Evolutionary conservation across 2,113 vertebrate genomes (phyloP).

Genomic region (Gymnobelideus leadbeateri): DNA sequence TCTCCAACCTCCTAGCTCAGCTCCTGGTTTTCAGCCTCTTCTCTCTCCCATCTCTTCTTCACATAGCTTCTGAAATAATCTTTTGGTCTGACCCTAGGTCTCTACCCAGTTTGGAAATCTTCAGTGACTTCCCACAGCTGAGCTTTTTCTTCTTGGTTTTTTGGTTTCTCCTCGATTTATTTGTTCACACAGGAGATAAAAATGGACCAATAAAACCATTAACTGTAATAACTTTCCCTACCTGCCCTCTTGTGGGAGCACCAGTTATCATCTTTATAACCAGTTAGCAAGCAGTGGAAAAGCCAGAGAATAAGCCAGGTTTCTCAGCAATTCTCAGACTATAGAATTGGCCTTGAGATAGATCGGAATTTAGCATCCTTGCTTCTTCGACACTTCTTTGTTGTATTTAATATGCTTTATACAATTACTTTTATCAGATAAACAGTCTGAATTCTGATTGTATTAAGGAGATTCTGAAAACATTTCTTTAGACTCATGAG

Average conservation of each 20-base stretch:
- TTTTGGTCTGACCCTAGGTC: background rate
- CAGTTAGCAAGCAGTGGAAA: rapidly evolving
- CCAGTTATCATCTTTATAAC: background rate
- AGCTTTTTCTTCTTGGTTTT: background rate
- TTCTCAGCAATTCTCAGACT: background rate
- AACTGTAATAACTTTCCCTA: slow-evolving; percentile 8
- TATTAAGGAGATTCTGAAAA: slow-evolving; percentile 16
- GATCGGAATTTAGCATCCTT: background rate
- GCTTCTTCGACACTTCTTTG: background rate
- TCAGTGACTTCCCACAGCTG: background rate
- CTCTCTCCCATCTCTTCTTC: background rate
- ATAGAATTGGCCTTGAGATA: background rate
- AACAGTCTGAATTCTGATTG: background rate
- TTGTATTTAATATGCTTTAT: background rate
- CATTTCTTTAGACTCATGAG: background rate
- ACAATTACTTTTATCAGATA: background rate
- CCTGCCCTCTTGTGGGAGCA: slow-evolving; percentile 52
- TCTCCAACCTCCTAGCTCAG: background rate
- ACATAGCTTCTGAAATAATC: background rate
- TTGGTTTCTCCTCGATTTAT: background rate
- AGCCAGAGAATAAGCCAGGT: rapidly evolving
- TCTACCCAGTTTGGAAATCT: background rate
- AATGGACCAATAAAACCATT: too few species aligned
- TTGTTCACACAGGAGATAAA: background rate
- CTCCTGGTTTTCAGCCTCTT: background rate